Conservation (phyloP, 35 echinoderm and acorn worm genomes). For the Heliocidaris erythrogramma region DNA sequence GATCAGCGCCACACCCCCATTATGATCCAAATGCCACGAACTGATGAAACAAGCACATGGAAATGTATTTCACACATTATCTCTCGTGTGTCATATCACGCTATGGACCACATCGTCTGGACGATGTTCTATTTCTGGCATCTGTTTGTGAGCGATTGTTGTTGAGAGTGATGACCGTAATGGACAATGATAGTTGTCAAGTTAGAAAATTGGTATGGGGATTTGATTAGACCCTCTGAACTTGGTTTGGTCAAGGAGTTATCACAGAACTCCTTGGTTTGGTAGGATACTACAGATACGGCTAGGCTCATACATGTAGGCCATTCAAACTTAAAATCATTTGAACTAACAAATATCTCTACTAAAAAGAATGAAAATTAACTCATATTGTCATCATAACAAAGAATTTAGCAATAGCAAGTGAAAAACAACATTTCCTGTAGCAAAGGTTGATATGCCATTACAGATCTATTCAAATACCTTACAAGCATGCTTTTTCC, state of each 20-base stretch:
- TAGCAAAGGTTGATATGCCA: too few relatives aligned
- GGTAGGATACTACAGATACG: too few relatives aligned
- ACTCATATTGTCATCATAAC: too few relatives aligned
- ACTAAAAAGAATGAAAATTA: too few relatives aligned
- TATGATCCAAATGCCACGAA: neutral
- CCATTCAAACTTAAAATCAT: neutral
- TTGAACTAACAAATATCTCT: neutral
- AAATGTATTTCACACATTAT: conserved; percentile 1
- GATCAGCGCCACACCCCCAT: neutral
- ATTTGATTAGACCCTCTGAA: neutral
- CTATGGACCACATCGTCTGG: neutral
- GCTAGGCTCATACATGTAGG: neutral
- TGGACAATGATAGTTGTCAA: neutral
- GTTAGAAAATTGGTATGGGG: neutral
- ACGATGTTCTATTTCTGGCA: neutral
- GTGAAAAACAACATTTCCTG: too few relatives aligned
- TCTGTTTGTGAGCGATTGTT: neutral
- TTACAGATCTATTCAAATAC: too few relatives aligned
- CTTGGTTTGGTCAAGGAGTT: neutral
- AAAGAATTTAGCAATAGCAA: too few relatives aligned
- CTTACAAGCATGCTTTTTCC: too few relatives aligned
- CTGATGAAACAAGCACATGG: neutral
- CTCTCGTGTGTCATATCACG: neutral
- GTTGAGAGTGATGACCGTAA: neutral
- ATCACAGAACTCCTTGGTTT: too few relatives aligned